phyloP scores from a whole-genome alignment of 2,797 vertebrate genomes.

The Pampus argenteus region DNA sequence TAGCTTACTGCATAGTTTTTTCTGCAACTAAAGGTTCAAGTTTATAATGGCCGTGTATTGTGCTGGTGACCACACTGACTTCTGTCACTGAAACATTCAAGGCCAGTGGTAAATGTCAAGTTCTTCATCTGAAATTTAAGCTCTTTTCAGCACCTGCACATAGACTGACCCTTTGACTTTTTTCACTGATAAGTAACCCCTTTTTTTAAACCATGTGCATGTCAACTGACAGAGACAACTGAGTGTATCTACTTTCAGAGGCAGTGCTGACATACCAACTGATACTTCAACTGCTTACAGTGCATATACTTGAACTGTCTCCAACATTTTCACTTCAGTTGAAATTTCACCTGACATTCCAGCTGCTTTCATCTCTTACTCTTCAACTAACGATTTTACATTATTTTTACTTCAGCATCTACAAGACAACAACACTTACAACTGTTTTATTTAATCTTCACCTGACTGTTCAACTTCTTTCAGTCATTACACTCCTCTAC shows the following conservation, averaged over 20 bases:
- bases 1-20: background rate
- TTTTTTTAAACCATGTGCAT: slow-evolving; percentile 4
- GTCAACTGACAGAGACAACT: background rate
- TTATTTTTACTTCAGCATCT: background rate
- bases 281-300: background rate
- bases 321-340: background rate
- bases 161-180: background rate
- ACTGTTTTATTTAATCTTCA: background rate
- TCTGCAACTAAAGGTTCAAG: slow-evolving; percentile 1
- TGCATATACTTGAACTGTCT: background rate
- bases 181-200: slow-evolving; percentile 1
- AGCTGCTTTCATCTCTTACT: background rate
- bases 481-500: slow-evolving; percentile 6
- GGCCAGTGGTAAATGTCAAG: background rate
- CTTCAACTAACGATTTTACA: background rate
- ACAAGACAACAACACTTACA: too few relatives aligned
- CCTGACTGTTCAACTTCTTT: background rate
- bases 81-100: background rate
- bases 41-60: background rate
- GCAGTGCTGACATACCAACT: background rate
- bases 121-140: background rate
- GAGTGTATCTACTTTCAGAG: background rate
- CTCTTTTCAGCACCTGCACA: background rate
- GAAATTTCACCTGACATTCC: background rate
- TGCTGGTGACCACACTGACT: slow-evolving; percentile 6